Evolutionary conservation across 2,797 vertebrate species (phyloP).

Genomic region (Gorsachius magnificus): DNA sequence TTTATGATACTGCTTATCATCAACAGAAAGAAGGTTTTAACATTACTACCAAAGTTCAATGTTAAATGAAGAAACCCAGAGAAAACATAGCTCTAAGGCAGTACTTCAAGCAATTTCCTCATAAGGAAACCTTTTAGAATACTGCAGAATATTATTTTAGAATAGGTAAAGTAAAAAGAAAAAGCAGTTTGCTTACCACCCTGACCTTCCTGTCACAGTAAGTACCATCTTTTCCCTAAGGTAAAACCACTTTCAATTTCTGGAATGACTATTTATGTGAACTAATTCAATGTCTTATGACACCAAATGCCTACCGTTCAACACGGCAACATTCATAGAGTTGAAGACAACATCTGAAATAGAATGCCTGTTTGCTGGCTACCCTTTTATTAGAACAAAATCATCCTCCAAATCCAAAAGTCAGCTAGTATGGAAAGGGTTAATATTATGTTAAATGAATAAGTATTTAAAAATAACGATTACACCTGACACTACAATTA

Average conservation of each 20-base stretch:
- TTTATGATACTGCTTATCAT: neutral
- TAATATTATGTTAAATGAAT: neutral
- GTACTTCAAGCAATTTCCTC: neutral
- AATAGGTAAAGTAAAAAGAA: neutral
- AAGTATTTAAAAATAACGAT: neutral
- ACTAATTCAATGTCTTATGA: neutral
- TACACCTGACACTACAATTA: conserved; percentile 26
- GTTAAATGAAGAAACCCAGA: neutral
- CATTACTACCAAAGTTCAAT: neutral
- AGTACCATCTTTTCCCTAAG: neutral
- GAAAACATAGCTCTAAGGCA: neutral
- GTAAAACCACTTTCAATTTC: neutral
- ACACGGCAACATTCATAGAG: neutral
- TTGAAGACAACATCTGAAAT: neutral
- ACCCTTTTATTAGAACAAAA: neutral
- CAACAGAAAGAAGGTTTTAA: neutral
- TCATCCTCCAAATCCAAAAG: neutral
- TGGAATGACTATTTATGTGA: neutral
- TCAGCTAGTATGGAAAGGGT: neutral
- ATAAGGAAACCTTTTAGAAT: neutral
- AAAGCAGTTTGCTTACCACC: neutral
- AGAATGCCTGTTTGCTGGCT: neutral
- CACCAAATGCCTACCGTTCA: neutral
- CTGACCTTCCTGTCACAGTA: neutral
- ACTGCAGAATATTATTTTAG: neutral